Evolutionary conservation across 2,113 vertebrate genomes (phyloP), one percentile per base, ranked within the genome.

Genomic region (Psittacara wagleri): DNA sequence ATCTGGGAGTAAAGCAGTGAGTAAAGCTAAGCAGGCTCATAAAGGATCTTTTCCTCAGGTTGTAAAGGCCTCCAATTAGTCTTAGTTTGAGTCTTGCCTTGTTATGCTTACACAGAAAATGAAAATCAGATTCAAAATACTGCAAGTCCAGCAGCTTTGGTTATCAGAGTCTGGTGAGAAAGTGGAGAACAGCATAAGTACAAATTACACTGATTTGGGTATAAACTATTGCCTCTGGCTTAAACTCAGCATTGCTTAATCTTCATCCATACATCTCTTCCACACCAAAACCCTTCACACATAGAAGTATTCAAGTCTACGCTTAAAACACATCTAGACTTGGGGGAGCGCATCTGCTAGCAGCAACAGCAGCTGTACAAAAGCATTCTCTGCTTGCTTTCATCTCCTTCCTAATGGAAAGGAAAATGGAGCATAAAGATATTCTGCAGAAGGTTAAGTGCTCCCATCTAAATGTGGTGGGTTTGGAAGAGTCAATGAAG

Each of bases 361-460:
- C 48, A 95, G 94, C 59, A 73, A 74, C 90, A 75, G 86, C 23
- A 41, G 79, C 95, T 94, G 87, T 88, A 89, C 81, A 78, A 91
- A 97, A 90, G 94, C 90, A 88, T 94, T 94, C 94, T 94, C 83
- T 92, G n/a, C 94, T 97, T 94, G 92, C 96, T 96, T 97, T 96
- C 96, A 91, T 95, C 96, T 96, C 85, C 95, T 95, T 97, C 96
- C 68, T 95, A 92, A 97, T 89, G 93, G 97, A 97, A 96, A 95
- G 93, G 97, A 98, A 98, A 98, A 98, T 97, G 97, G 97, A 98
- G 97, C 97, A 96, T 97, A 96, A 97, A 97, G 97, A 95, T 85
- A 96, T 92, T 95, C 95, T 11, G 17, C 23, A 87, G 97, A 97
- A 98, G 97, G 97, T 98, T 98, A 98, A 98, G 97, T 98, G 97